Percentiles rank a stretch among this genome's conserved stretches.
These are phyloP conservation scores for Epizoanthus scotinus DNA, from an alignment of 92 coral and sea anemone genomes.

Conservation along the genomic window DNA sequence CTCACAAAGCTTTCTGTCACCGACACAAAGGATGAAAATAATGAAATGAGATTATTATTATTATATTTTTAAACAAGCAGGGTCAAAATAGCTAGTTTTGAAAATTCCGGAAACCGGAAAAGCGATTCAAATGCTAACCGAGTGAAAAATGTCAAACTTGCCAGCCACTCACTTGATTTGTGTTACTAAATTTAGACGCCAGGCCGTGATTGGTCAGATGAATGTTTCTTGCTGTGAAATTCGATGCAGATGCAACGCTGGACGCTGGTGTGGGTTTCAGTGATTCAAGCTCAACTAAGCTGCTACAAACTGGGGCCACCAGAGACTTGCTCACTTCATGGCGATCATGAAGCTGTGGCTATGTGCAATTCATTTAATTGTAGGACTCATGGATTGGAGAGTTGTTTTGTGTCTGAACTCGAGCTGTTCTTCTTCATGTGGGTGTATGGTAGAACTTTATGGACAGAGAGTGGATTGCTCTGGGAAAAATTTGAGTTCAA, in stretches of 20 bases:
- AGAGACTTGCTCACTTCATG: not conserved
- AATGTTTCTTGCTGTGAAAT: constrained; percentile 10
- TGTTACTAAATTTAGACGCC: constrained; percentile 5
- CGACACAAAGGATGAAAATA: not conserved
- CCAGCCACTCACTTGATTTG: constrained; percentile 17
- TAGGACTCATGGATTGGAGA: constrained; percentile 11
- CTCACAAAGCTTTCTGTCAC: not conserved
- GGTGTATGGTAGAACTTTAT: not conserved
- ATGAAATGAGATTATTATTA: not conserved
- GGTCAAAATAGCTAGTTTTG: not conserved
- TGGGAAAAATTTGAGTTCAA: constrained; percentile 6
- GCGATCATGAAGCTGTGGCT: constrained; percentile 13
- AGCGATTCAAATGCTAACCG: constrained; percentile 1
- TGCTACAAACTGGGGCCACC: not conserved
- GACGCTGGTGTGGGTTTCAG: not conserved
- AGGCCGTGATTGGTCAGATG: constrained; percentile 11
- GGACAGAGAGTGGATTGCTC: constrained; percentile 3
- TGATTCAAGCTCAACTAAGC: not conserved
- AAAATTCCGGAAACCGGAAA: constrained; percentile 40
- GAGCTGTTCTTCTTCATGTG: not conserved
- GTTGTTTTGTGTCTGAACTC: not conserved
- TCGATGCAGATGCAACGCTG: constrained; percentile 4
- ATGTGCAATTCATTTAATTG: not conserved
- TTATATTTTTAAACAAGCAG: constrained; percentile 1
- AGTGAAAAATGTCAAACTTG: constrained; percentile 22